Evolutionary conservation across 1,140 invertebrate genomes (phyloP).

Genomic region (Spodoptera frugiperda): DNA sequence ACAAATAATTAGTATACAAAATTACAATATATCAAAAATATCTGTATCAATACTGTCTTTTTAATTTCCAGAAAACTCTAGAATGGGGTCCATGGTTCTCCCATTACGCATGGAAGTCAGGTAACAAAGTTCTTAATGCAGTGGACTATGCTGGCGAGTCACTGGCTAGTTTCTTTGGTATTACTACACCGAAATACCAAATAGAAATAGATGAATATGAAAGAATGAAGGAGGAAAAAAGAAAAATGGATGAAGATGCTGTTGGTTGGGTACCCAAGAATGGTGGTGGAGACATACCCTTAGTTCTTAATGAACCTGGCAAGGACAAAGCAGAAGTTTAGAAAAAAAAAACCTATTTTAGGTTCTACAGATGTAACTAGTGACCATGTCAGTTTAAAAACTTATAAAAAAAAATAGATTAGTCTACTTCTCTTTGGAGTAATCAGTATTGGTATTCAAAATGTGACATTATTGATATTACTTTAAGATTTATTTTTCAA

Average conservation of each 20-base stretch:
- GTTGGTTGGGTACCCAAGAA: conserved; percentile 81
- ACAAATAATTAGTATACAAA: no score
- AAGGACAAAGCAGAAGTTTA: conserved; percentile 53
- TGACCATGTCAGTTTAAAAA: no score
- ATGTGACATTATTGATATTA: background rate
- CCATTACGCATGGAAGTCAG: conserved; percentile 88
- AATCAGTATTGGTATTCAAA: background rate
- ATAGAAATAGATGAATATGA: conserved; percentile 95
- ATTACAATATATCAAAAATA: no score
- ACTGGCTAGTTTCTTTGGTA: conserved; percentile 94
- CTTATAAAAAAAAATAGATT: background rate
- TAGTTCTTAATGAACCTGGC: conserved; percentile 75
- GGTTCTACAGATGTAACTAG: no score
- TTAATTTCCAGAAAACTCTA: conserved; percentile 86
- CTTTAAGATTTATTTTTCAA: background rate
- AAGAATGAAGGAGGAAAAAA: conserved; percentile 87
- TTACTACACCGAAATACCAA: conserved; percentile 96
- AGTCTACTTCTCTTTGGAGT: background rate
- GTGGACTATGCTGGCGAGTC: conserved; percentile 95
- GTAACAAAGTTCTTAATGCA: conserved; percentile 89
- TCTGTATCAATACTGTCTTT: background rate
- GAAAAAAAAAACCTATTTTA: no score
- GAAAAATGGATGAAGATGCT: conserved; percentile 85
- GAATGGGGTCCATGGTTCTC: conserved; percentile 91
- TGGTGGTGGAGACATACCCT: conserved; percentile 74